Base-by-base conservation (phyloP, 1,140 invertebrate genomes). In the Drosophila lowei region DNA sequence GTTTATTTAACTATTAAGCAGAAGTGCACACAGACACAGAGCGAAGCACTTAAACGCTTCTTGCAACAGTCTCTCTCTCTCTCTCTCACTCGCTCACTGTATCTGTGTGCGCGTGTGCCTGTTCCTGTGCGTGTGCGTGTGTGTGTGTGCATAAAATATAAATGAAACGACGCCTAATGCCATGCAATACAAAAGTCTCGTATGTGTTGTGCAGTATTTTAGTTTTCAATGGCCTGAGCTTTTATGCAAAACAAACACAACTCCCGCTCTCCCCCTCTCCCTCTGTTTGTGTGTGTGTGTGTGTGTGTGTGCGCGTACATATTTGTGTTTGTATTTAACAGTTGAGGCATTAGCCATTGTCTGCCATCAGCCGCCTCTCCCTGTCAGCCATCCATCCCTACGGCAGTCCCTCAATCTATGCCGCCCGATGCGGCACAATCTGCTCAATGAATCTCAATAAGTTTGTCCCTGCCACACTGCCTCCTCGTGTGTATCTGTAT, bases 381-480 rank as follows among this genome's bases (percentile, higher is more conserved):
- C 13, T 25, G 28, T 30, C 11, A n/a, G 1, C 21, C 13, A 7
- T 13, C 42, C 6, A 52, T 38, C 15, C 25, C 49, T 23, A 1
- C 18, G 4, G n/a, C 23, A 25, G 11, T 38, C 54, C 30, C 48
- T 38, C 59, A 28, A 8, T 30, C 30, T 25, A 66, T 34, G 42
- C 47, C 63, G 66, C 73, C 59, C 72, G 70, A 71, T 77, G 81
- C 46, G 48, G 74, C 59, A 66, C 81, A 86, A 86, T 88, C 81
- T 86, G 83, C 70, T 86, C 81, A 81, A 85, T 85, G 81, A 85
- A 85, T 85, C 81, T 81, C 81, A 86, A 86, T 86, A 81, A 81
- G 81, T 86, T 86, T 78, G 81, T 80, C 67, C 68, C 78, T 74
- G 52, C 64, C 54, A 59, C 56, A 28, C 23, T 34, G 46, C 60